Evolutionary conservation across 2,888 invertebrate genomes (phyloP), one percentile per base, ranked within the genome.

Genomic region (Nowickia ferox): DNA sequence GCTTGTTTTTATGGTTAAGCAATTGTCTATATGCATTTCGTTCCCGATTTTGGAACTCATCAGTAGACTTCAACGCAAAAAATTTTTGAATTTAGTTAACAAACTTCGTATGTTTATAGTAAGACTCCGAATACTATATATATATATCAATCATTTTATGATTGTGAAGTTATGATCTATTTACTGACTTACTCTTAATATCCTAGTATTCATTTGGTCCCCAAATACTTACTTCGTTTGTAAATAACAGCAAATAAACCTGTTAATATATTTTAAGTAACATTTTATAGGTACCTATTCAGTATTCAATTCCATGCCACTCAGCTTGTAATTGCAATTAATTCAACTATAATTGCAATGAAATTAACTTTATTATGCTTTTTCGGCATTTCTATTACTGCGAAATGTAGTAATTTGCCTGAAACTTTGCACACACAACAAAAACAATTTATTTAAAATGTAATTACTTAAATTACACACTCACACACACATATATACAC

Each of bases 321-420:
- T 76, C 71, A n/a, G 19, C 63, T 74, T 77, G 71, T 76, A 66
- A 79, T 72, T 86, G 86, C 83, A 86, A 86, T 86, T 86, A 86
- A 86, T 86, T 86, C 86, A 86, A 86, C 79, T 86, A 86, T 86
- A 86, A 86, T 86, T 79, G 79, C 83, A 71, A 83, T 79, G 59
- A 79, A 82, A 75, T 86, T 86, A 86, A 86, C 75, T 75, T 82
- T 69, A 71, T 69, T 80, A 57, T 78, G 30, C 30, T 61, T 71
- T 72, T 72, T 65, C 30, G 57, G 72, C n/a, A 83, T 59, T 75
- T 68, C 48, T 48, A 65, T 83, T 76, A 83, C 65, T 71, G 6
- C 57, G 65, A 53, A 44, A 53, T 77, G 57, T 74, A 74, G 51
- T 68, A 74, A 74, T 76, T 63, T 66, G 79, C 83, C 76, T 71